These are phyloP conservation scores for Poeciliopsis occidentalis DNA, from an alignment of 2,113 vertebrate genomes.

Conservation along the genomic window DNA sequence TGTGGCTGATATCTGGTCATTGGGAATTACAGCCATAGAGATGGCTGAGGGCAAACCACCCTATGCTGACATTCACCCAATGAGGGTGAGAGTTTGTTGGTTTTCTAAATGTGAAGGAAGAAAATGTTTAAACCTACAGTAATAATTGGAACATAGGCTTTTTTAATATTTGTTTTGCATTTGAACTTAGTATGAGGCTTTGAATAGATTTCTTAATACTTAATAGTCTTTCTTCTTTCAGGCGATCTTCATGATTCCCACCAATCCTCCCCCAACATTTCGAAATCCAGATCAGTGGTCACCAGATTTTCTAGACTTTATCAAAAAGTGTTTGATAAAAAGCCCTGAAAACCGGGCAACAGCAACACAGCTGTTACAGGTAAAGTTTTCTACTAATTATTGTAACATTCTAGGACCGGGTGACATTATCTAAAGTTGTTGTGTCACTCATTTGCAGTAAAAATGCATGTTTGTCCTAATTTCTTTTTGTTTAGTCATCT, in stretches of 20 bases:
- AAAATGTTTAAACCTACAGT: background rate
- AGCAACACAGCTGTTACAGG: conserved; percentile 93
- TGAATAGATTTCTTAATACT: background rate
- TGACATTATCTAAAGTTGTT: background rate
- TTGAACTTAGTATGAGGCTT: background rate
- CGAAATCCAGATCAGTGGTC: conserved; percentile 89
- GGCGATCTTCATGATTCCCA: conserved; percentile 99
- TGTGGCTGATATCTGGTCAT: conserved; percentile 94
- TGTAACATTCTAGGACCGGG: background rate
- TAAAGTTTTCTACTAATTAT: conserved; percentile 11
- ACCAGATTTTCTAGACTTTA: conserved; percentile 84
- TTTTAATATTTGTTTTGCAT: background rate
- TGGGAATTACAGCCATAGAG: conserved; percentile 95
- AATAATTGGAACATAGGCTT: background rate
- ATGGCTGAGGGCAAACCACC: conserved; percentile 97
- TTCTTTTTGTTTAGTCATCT: background rate
- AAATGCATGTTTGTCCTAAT: background rate
- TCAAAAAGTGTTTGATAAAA: conserved; percentile 92
- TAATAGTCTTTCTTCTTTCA: conserved; percentile 55
- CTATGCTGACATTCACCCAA: conserved; percentile 95
- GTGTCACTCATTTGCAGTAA: background rate
- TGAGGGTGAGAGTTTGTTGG: conserved; percentile 85
- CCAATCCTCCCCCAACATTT: conserved; percentile 91
- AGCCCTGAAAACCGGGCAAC: conserved; percentile 90
- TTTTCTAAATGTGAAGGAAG: background rate